These are phyloP conservation scores for Smittia sp. DNA, from an alignment of 2,888 invertebrate species.

Conservation along the genomic window DNA sequence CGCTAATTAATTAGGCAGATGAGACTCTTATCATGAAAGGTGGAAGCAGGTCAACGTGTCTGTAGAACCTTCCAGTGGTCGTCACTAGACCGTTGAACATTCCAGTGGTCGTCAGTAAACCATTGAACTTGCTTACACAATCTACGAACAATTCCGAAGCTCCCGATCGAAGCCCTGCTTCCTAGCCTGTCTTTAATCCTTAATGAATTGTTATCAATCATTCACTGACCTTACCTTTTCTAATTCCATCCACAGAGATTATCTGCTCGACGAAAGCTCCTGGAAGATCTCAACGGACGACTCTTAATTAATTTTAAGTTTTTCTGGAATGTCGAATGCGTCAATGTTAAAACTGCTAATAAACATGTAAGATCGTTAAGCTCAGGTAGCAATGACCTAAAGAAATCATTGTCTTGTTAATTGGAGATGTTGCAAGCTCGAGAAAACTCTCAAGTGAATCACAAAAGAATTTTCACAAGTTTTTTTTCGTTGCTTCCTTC, in stretches of 20 bases:
- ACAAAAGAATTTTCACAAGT: too few species aligned
- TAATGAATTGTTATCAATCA: background rate
- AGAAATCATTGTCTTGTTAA: background rate
- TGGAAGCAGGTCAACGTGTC: background rate
- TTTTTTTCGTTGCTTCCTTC: background rate
- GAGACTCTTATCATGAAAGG: too few species aligned
- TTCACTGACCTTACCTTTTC: background rate
- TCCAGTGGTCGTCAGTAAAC: too few species aligned
- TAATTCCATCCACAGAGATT: background rate
- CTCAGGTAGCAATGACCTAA: background rate
- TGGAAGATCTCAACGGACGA: slow-evolving; percentile 13
- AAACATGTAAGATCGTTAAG: background rate
- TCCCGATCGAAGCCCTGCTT: too few species aligned
- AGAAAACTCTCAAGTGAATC: background rate
- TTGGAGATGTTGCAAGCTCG: background rate
- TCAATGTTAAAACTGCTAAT: background rate
- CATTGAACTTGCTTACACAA: too few species aligned
- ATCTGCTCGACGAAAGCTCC: background rate
- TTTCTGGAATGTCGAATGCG: background rate
- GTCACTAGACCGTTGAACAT: too few species aligned
- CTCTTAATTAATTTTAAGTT: background rate
- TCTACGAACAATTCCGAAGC: too few species aligned
- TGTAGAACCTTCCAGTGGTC: too few species aligned
- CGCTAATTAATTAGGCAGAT: too few species aligned
- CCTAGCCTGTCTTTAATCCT: background rate